Base-by-base conservation (phyloP, 2,113 vertebrate species). In the Microtus ochrogaster region DNA sequence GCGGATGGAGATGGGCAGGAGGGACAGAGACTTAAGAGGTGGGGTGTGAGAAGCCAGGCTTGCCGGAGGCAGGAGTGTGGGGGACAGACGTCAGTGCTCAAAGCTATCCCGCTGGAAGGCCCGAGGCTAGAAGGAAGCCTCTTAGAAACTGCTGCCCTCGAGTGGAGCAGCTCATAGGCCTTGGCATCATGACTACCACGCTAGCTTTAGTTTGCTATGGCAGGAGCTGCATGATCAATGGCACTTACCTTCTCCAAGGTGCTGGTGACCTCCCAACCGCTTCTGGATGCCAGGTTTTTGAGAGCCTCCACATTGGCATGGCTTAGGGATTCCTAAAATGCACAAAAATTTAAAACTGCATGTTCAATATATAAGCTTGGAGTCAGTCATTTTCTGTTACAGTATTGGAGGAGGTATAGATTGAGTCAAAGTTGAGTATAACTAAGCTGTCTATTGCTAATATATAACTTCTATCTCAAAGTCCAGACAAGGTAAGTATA, bases 271-370 rank as follows among this genome's bases (percentile, higher is more conserved):
- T 99, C 98, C 99, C 98, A 99, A 26, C 98, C 98, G 0, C 90
- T 66, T 97, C 98, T 98, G 87, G 98, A 97, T 76, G 98, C 98
- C 86, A 99, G 90, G 0, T 74, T 92, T 58, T 96, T 97, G 96
- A 99, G 96, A 9, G 98, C 98, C 63, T 98, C 97, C 55, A 99
- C 77, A 26, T 98, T 99, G 98, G 95, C 98, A 72, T 98, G 97
- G 89, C 98, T 98, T 92, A 99, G 6, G 28, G 97, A 98, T 7
- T 65, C 98, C 98, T 99, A 97, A 94, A 98, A 98, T 0, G 1
- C 33, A 83, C 81, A 82, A 98, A 94, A 58, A 30, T 79, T 65
- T 22, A 30, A 93, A 76, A 28, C 58, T 30, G 10, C 63, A 33
- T 39, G 19, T 92, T 93, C 39, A 77, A 36, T 4, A 19, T 63